These are phyloP conservation scores for Delphinus delphis DNA, from an alignment of 2,113 vertebrate genomes.

Conservation along the genomic window DNA sequence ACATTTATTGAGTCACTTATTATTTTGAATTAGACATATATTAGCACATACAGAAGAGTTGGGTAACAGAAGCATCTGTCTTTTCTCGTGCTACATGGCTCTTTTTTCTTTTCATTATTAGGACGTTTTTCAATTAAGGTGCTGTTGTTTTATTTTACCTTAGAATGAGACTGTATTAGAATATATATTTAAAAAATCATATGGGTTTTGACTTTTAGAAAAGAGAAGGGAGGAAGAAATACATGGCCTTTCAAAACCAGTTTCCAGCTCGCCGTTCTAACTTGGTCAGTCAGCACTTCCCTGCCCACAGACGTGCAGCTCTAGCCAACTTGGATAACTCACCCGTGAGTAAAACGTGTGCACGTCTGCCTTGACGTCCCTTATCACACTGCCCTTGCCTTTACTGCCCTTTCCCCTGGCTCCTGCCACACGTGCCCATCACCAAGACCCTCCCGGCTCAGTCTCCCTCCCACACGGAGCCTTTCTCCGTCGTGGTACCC, in stretches of 20 bases:
- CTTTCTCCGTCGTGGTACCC: background rate
- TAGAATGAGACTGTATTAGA: background rate
- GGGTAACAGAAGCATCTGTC: background rate
- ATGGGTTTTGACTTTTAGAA: background rate
- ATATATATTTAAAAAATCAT: background rate
- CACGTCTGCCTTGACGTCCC: background rate
- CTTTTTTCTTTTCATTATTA: background rate
- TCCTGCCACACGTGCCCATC: background rate
- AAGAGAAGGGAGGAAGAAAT: background rate
- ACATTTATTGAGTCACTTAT: background rate
- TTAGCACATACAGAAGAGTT: background rate
- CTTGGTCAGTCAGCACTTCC: background rate
- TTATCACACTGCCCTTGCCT: background rate
- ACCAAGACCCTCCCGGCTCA: no score
- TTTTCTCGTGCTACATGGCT: background rate
- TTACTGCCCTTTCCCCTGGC: background rate
- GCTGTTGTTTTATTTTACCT: slow-evolving; percentile 7
- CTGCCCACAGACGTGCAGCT: background rate
- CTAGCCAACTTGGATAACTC: background rate
- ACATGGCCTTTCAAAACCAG: background rate
- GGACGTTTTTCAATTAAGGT: background rate
- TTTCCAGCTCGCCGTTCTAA: background rate
- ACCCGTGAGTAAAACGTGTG: background rate
- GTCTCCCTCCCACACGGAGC: background rate
- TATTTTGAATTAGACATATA: background rate